Evolutionary conservation across 2,888 invertebrate species (phyloP).

Genomic region (Ethmia dodecea): DNA sequence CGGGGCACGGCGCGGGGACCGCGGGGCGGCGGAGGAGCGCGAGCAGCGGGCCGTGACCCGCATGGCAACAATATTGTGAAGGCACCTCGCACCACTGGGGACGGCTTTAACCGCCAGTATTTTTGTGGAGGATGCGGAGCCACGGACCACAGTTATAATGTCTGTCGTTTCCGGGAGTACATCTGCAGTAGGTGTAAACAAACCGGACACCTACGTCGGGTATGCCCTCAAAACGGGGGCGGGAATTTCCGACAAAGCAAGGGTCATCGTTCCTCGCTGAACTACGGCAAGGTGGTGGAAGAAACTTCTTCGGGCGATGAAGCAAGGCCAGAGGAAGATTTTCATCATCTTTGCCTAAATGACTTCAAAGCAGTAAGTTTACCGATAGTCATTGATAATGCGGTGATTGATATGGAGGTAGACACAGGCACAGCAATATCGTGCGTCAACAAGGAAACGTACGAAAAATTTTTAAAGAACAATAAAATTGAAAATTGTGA

Average conservation of each 20-base stretch:
- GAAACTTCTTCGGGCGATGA: neutral
- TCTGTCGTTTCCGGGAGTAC: slow-evolving; percentile 9
- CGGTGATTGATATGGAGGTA: too few relatives aligned
- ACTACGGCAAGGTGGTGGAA: neutral
- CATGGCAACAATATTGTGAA: too few relatives aligned
- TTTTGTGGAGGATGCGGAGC: neutral
- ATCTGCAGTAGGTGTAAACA: slow-evolving; percentile 13
- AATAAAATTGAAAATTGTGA: neutral
- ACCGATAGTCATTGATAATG: neutral
- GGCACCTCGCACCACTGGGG: too few relatives aligned
- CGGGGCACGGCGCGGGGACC: neutral
- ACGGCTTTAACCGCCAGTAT: too few relatives aligned
- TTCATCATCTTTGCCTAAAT: neutral
- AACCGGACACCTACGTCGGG: slow-evolving; percentile 14
- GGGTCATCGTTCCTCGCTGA: neutral
- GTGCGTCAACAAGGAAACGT: neutral
- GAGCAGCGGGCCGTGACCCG: too few relatives aligned
- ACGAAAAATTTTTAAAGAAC: neutral
- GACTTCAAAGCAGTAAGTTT: slow-evolving; percentile 1
- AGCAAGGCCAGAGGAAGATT: neutral
- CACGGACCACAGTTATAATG: neutral
- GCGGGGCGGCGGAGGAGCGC: neutral
- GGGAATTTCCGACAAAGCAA: neutral
- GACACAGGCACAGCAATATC: neutral
- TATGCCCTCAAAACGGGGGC: slow-evolving; percentile 6